A percentile compares a stretch with the other conserved stretches of the same genome.
Conservation (phyloP, 2,797 vertebrate species). For the Malacoctenus gilli region DNA sequence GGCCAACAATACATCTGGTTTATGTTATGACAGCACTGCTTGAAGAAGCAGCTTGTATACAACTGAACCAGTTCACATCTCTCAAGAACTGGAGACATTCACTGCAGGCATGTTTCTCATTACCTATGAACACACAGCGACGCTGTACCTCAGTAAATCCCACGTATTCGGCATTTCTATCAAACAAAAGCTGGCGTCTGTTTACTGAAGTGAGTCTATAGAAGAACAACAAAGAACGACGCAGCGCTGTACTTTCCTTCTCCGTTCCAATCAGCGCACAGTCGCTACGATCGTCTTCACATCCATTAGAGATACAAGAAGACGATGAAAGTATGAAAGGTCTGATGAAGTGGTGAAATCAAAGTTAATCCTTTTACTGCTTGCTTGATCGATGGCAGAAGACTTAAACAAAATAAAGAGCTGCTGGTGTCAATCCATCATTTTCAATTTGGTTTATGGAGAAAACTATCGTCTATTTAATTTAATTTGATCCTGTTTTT, state of each 20-base stretch:
- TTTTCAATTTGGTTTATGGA: too few relatives aligned
- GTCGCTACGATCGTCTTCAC: neutral
- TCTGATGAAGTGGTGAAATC: too few relatives aligned
- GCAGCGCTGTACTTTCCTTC: neutral
- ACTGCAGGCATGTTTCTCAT: constrained; percentile 59
- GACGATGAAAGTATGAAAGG: too few relatives aligned
- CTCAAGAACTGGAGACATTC: constrained; percentile 52
- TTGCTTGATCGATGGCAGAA: too few relatives aligned
- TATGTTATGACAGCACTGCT: constrained; percentile 66
- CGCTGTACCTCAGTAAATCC: constrained; percentile 25
- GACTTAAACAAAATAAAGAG: too few relatives aligned
- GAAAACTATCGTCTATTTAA: too few relatives aligned
- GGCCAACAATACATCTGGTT: constrained; percentile 66
- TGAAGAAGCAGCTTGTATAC: constrained; percentile 55
- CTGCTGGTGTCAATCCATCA: too few relatives aligned
- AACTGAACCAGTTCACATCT: constrained; percentile 56
- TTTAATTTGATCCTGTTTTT: too few relatives aligned
- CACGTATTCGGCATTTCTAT: constrained; percentile 33
- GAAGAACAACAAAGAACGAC: neutral
- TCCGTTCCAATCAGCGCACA: neutral
- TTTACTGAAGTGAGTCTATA: constrained; percentile 15
- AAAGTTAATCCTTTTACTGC: too few relatives aligned
- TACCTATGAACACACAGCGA: constrained; percentile 34
- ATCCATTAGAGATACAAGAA: neutral
- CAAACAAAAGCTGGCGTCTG: constrained; percentile 20